These are phyloP conservation scores for Sisyra nigra DNA, from an alignment of 2,888 invertebrate species.

Conservation along the genomic window DNA sequence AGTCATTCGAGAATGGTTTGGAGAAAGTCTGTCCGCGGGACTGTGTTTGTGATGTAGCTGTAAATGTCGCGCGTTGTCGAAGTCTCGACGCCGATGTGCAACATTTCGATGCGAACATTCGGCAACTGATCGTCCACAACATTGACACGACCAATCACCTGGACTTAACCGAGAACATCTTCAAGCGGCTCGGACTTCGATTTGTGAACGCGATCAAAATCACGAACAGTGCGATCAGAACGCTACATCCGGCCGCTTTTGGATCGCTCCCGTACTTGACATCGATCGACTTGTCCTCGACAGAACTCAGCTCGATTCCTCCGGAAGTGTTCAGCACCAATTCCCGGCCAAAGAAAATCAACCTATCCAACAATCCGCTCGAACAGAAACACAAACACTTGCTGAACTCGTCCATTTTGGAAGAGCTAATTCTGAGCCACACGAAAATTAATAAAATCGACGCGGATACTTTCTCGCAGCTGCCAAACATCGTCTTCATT, in stretches of 20 bases:
- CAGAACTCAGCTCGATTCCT: background rate
- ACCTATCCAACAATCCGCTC: background rate
- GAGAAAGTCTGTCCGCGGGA: background rate
- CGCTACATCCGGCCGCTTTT: background rate
- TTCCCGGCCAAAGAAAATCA: background rate
- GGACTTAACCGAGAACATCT: background rate
- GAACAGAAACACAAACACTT: background rate
- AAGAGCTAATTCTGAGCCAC: background rate
- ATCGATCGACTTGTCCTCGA: background rate
- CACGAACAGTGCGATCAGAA: background rate
- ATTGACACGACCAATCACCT: background rate
- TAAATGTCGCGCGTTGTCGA: background rate
- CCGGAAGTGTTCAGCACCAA: background rate
- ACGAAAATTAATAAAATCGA: background rate
- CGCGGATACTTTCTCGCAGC: background rate
- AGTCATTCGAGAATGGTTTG: too few species aligned
- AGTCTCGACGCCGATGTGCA: background rate
- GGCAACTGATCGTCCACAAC: background rate
- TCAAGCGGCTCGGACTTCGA: background rate
- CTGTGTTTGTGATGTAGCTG: background rate
- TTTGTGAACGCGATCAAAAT: background rate
- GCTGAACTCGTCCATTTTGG: background rate
- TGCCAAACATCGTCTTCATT: background rate
- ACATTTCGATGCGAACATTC: background rate
- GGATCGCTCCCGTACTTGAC: background rate